A percentile compares a stretch with the other conserved stretches of the same genome.
Evolutionary conservation across 2,888 invertebrate species (phyloP).

Genomic region (Scaptomyza parva): DNA sequence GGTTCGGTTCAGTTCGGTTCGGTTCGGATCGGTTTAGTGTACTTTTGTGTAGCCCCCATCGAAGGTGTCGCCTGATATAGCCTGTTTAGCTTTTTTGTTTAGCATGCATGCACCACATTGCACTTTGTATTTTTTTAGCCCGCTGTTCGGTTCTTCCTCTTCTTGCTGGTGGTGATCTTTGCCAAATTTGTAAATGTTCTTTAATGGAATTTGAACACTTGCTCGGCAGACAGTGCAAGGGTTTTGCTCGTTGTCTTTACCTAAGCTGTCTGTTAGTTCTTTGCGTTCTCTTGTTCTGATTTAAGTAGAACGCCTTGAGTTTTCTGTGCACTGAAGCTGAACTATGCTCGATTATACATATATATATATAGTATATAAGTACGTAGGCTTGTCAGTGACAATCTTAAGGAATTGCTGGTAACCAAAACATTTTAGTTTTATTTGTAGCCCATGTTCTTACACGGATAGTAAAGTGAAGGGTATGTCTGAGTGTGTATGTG

Average conservation of each 20-base stretch:
- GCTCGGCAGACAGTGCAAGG: conserved; percentile 42
- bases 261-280: background rate
- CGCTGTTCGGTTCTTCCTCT: conserved; percentile 19
- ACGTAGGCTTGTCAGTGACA: conserved; percentile 62
- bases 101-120: conserved; percentile 38
- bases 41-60: conserved; percentile 35
- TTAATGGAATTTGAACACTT: conserved; percentile 78
- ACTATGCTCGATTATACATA: conserved; percentile 24
- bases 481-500: conserved; percentile 3
- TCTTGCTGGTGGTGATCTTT: conserved; percentile 65
- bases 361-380: background rate
- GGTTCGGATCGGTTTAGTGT: background rate
- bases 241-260: conserved; percentile 22
- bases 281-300: conserved; percentile 42
- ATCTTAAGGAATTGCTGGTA: conserved; percentile 61
- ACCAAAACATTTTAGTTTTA: conserved; percentile 50
- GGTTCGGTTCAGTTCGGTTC: conserved; percentile 8
- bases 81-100: conserved; percentile 24
- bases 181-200: conserved; percentile 80
- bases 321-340: conserved; percentile 20
- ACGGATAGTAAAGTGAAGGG: conserved; percentile 51
- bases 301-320: conserved; percentile 47
- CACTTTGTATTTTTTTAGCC: conserved; percentile 28
- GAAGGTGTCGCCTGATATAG: conserved; percentile 54
- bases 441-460: conserved; percentile 32